Conservation (phyloP, 2,888 invertebrate species). For the Troides oblongomaculatus region DNA sequence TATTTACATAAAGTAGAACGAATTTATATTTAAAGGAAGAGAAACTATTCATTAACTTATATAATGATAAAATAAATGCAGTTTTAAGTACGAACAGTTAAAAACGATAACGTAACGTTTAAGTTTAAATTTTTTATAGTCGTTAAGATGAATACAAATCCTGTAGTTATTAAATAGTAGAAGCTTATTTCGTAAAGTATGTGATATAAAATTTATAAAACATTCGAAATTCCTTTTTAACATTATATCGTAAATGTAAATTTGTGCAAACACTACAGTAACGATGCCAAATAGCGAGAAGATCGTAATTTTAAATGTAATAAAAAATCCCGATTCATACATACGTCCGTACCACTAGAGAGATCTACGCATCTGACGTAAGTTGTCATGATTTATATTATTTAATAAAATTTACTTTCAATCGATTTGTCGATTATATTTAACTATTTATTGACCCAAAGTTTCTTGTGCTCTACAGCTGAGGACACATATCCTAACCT, state of each 20-base stretch:
- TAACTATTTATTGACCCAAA: too few relatives aligned
- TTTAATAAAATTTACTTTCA: too few relatives aligned
- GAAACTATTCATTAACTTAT: constrained; percentile 26
- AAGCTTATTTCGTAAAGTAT: constrained; percentile 13
- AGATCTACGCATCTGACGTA: constrained; percentile 42
- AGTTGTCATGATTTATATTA: constrained; percentile 34
- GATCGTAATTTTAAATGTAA: constrained; percentile 17
- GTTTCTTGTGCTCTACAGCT: too few relatives aligned
- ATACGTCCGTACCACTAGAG: constrained; percentile 37
- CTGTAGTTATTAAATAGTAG: not conserved
- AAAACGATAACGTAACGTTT: constrained; percentile 31
- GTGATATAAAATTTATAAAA: constrained; percentile 24
- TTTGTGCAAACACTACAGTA: constrained; percentile 24
- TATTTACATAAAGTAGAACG: constrained; percentile 60
- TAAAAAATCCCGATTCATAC: constrained; percentile 24
- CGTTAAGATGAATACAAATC: constrained; percentile 21
- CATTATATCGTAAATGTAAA: constrained; percentile 7
- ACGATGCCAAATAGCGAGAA: constrained; percentile 21
- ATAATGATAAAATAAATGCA: constrained; percentile 41
- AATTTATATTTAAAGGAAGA: constrained; percentile 37
- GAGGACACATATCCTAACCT: too few relatives aligned
- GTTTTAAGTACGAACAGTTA: constrained; percentile 42
- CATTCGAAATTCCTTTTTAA: not conserved
- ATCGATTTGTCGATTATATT: too few relatives aligned
- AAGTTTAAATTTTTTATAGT: constrained; percentile 19